Conservation (phyloP, 2,888 invertebrate genomes). For the Oconnorella tubifera region DNA sequence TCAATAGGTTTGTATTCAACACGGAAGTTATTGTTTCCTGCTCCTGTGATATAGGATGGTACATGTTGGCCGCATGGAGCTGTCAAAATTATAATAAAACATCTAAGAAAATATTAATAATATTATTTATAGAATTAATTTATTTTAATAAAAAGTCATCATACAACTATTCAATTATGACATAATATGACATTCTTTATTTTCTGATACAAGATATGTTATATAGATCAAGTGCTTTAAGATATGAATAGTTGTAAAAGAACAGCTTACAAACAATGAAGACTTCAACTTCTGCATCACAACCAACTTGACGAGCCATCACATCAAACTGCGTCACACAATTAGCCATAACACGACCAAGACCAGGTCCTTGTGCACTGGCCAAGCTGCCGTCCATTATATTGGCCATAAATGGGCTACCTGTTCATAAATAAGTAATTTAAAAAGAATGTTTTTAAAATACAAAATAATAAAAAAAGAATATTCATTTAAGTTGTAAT, state of each 20-base stretch:
- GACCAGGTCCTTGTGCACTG: slow-evolving; percentile 52
- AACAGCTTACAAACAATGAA: slow-evolving; percentile 58
- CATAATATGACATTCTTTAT: too few species aligned
- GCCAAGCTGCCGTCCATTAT: slow-evolving; percentile 42
- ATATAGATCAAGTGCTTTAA: too few species aligned
- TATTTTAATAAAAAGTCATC: too few species aligned
- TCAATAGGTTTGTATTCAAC: slow-evolving; percentile 33
- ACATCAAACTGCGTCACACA: slow-evolving; percentile 57
- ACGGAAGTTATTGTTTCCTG: slow-evolving; percentile 19
- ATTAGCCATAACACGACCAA: slow-evolving; percentile 56
- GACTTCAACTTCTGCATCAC: slow-evolving; percentile 59
- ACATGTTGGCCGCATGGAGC: slow-evolving; percentile 30
- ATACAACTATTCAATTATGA: too few species aligned
- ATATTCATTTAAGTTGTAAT: too few species aligned
- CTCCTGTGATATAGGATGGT: slow-evolving; percentile 20
- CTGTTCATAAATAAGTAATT: too few species aligned
- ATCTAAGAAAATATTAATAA: too few species aligned
- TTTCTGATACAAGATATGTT: too few species aligned
- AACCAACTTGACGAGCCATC: slow-evolving; percentile 57
- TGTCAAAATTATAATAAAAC: too few species aligned
- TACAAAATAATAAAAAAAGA: too few species aligned
- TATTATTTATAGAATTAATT: too few species aligned
- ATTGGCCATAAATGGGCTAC: slow-evolving; percentile 41
- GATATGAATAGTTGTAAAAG: too few species aligned
- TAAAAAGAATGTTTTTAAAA: neutral